phyloP scores from a whole-genome alignment of 2,888 invertebrate genomes.

The Pimpla rufipes region DNA sequence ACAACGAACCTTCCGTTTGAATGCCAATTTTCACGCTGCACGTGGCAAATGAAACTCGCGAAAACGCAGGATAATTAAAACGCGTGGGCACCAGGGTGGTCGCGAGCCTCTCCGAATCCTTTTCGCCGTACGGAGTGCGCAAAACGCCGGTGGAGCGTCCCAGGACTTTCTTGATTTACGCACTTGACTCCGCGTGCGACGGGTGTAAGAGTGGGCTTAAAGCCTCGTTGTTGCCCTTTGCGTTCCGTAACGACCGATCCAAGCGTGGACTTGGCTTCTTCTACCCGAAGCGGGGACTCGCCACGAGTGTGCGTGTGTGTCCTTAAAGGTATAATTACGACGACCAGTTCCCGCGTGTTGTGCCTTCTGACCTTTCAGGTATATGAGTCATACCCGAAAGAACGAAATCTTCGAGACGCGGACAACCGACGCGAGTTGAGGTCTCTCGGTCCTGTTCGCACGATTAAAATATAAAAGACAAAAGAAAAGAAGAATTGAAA shows the following conservation, averaged over 20 bases:
- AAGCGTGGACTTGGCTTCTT: slow-evolving; percentile 40
- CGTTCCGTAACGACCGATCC: slow-evolving; percentile 57
- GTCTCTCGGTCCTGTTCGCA: not conserved
- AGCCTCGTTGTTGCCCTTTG: slow-evolving; percentile 54
- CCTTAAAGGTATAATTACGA: slow-evolving; percentile 69
- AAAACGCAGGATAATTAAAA: slow-evolving; percentile 71
- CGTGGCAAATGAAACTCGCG: slow-evolving; percentile 68
- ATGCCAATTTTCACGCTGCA: slow-evolving; percentile 11
- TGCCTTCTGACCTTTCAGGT: slow-evolving; percentile 23
- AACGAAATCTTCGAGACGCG: slow-evolving; percentile 20
- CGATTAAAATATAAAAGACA: not conserved
- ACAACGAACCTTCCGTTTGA: slow-evolving; percentile 9
- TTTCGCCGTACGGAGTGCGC: not conserved
- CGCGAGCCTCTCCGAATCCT: not conserved
- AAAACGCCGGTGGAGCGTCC: not conserved
- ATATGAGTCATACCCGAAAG: slow-evolving; percentile 28
- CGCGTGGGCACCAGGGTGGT: slow-evolving; percentile 59
- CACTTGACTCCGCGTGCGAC: slow-evolving; percentile 63
- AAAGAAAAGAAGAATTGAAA: slow-evolving; percentile 31
- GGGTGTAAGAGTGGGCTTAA: slow-evolving; percentile 41
- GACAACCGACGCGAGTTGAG: not conserved
- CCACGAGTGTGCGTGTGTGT: slow-evolving; percentile 35
- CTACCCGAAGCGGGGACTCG: slow-evolving; percentile 36
- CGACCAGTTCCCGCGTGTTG: slow-evolving; percentile 48
- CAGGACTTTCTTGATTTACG: slow-evolving; percentile 70